Evolutionary conservation across 2,113 vertebrate species (phyloP), one percentile per base, ranked within the genome.

Genomic region (Ctenodactylus gundi): DNA sequence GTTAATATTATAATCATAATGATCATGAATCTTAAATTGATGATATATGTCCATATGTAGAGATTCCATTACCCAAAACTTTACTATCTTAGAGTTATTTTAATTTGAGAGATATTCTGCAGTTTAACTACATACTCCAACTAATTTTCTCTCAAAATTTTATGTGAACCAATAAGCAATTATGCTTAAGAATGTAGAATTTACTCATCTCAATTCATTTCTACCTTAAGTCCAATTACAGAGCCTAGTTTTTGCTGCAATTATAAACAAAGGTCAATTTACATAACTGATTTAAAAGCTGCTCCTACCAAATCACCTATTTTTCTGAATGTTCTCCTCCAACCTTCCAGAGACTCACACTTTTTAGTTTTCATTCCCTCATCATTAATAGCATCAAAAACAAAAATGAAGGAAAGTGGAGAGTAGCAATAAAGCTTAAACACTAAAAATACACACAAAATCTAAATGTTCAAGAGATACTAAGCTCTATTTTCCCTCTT

Each of bases 381-480:
- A 2, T 88, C 41, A 81, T 23, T 53, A 34, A 93, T 88, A 20
- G 41, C 68, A 62, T 80, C 12, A 53, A 90, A 96, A 88, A 6
- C 41, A 94, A 93, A 91, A 77, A n/a, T 20, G 55, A 93, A 82
- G 44, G 31, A 70, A 93, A 80, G 11, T 86, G 6, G 7, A 90
- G 76, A 76, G 68, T 92, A 76, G 29, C 2, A 85, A 87, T 76
- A 73, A 17, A 65, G 60, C 93, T 60, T 75, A 21, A 68, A 94
- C 70, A 49, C n/a, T 58, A 75, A 80, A 82, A 91, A 25, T 68
- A 53, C 17, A 53, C 29, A 58, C 23, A 64, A 18, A 85, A 92
- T 76, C 68, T 85, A 88, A 44, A 25, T 57, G 11, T 49, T 84
- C 46, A 85, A 62, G 64, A 77, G 31, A 53, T 31, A 94, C 8